Evolutionary conservation across 23 tunicate species (phyloP).

Genomic region (Clavelina lepadiformis): DNA sequence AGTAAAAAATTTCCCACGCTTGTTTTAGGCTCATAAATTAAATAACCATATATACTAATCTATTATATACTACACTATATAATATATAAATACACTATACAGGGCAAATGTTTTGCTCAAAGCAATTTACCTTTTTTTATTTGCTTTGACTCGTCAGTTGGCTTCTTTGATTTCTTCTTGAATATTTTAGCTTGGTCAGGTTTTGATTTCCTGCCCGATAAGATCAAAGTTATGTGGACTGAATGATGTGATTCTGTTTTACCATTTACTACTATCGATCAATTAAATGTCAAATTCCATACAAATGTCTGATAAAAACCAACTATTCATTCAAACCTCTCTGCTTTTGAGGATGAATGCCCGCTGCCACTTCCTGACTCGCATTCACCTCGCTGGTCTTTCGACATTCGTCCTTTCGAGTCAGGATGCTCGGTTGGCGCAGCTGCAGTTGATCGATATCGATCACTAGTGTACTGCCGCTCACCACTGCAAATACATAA

Average conservation of each 20-base stretch:
- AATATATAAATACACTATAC: no score
- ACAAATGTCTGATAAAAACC: no score
- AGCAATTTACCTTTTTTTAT: constrained; percentile 3
- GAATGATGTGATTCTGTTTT: no score
- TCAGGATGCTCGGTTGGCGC: not conserved
- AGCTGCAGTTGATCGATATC: constrained; percentile 4
- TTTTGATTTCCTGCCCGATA: no score
- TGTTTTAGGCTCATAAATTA: no score
- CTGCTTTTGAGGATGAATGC: not conserved
- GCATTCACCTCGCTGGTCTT: not conserved
- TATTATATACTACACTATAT: no score
- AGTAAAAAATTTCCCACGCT: no score
- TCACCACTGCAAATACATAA: constrained; percentile 4
- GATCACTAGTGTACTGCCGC: constrained; percentile 9
- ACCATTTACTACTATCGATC: no score
- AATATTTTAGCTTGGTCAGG: constrained; percentile 1
- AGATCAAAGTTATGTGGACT: no score
- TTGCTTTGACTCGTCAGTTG: constrained; percentile 1
- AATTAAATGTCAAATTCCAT: no score
- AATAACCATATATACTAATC: no score
- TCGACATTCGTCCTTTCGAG: not conserved
- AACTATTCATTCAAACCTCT: not conserved
- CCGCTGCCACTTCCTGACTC: not conserved
- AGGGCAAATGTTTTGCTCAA: no score
- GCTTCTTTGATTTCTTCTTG: constrained; percentile 25